Evolutionary conservation across 1,140 invertebrate genomes (phyloP).

Genomic region (Andrena cerasifolii): DNA sequence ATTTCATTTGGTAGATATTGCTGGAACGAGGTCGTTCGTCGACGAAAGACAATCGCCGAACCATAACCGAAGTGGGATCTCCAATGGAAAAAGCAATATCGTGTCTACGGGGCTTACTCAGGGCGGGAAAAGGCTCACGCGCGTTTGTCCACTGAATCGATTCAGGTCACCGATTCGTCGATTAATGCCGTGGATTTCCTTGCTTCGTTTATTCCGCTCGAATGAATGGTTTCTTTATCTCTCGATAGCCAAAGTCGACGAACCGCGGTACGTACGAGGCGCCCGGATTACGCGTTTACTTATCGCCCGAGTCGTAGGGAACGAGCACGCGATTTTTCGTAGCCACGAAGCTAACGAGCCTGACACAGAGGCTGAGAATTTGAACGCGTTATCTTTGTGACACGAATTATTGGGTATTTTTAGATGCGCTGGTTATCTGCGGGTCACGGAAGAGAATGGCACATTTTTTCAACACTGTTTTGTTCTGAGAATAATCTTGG

Average conservation of each 20-base stretch:
- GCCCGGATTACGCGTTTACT: constrained; percentile 1
- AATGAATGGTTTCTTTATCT: constrained; percentile 36
- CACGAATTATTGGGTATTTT: not conserved
- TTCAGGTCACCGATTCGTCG: constrained; percentile 19
- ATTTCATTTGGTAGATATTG: too few relatives aligned
- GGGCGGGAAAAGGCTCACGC: not conserved
- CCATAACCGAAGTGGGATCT: too few relatives aligned
- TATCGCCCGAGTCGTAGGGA: not conserved
- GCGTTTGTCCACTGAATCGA: not conserved
- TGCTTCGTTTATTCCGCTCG: not conserved
- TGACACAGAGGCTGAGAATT: not conserved
- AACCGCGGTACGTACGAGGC: not conserved
- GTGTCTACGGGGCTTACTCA: not conserved
- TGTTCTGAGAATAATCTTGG: too few relatives aligned
- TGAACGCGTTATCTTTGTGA: not conserved
- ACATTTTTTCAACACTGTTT: not conserved
- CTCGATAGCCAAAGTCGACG: not conserved
- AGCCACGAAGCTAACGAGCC: not conserved
- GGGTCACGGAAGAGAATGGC: not conserved
- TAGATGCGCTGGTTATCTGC: not conserved
- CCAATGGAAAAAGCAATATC: not conserved
- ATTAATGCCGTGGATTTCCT: constrained; percentile 8
- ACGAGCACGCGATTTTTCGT: not conserved
- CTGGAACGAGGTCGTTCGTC: not conserved
- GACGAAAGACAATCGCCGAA: not conserved